Base-by-base conservation (phyloP, 2,888 invertebrate species). In the Eustalomyia histrio region DNA sequence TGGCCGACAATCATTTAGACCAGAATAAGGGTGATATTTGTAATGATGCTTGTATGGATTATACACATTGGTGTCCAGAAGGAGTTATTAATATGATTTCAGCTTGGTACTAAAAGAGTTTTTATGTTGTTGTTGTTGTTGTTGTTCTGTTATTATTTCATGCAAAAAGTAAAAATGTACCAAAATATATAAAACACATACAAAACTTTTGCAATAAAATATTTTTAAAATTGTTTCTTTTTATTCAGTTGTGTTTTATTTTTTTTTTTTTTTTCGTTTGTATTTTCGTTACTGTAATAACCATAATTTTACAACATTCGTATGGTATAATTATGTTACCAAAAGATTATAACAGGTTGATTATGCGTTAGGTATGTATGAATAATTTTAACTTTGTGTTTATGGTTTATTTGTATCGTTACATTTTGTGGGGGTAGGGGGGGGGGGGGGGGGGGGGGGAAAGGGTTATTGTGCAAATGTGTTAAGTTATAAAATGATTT, bases 71-170 rank as follows among this genome's bases (percentile, higher is more conserved):
- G 83, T 88, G 88, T 85, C 85, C 84, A 58, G 85, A 84, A 83
- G 88, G 87, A 79, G 80, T 89, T 83, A 83, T 88, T 84, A 86
- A 87, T 81, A 84, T 89, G 86, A 87, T 88, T 86, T 88, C 88
- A 82, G 76, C 67, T 61, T 85, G 84, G 84, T 74, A 83, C 76
- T 85, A n/a, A 76, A 81, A 43, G 43, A 60, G 24, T 39, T 57
- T 47, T 63, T 57, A 39, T 39, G 10, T 39, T 39, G 39, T 39
- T 39, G 39, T 39, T 39, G n/a, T n/a, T n/a, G n/a, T n/a, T n/a
- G n/a, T n/a, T n/a, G n/a, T n/a, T n/a, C 29, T 29, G 6, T 6
- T 6, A 29, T 29, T 53, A 12, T 57, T 50, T 29, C 35, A 33
- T 57, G 50, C 53, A 18, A 58, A 69, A 69, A 60, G 18, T 17